phyloP scores from a whole-genome alignment of 2,113 vertebrate species.

The Centropus unirufus region DNA sequence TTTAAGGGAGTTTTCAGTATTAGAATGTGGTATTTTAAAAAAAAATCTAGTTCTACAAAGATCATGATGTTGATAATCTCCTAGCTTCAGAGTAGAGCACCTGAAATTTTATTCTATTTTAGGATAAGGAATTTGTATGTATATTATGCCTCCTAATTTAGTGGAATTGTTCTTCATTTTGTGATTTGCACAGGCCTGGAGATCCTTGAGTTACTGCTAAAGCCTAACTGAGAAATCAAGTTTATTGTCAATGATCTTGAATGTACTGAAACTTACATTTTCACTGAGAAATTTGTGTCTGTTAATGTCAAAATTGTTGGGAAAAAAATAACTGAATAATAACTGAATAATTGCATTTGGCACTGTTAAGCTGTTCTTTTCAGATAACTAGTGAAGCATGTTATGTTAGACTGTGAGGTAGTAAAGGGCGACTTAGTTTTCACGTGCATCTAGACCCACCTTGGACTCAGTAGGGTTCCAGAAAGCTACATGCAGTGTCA shows the following conservation, averaged over 20 bases:
- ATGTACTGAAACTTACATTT: background rate
- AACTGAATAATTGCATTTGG: background rate
- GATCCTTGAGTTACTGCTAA: background rate
- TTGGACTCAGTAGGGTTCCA: fast-evolving
- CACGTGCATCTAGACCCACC: background rate
- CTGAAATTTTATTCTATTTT: background rate
- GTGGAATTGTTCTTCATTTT: background rate
- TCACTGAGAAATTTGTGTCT: background rate
- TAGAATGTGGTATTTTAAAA: background rate
- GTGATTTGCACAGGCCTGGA: background rate
- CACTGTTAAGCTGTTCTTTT: background rate
- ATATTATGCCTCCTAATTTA: background rate
- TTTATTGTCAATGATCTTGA: background rate
- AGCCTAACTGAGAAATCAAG: background rate
- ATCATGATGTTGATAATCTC: background rate
- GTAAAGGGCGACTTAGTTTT: background rate
- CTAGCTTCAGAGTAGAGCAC: background rate
- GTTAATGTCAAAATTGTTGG: background rate
- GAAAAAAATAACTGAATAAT: background rate
- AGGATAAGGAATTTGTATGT: background rate
- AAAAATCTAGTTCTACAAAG: background rate
- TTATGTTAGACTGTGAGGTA: background rate
- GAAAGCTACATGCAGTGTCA: background rate
- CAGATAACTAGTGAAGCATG: fast-evolving
- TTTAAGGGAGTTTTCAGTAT: background rate